phyloP scores from a whole-genome alignment of 2,113 vertebrate species.

The Myiozetetes cayanensis region DNA sequence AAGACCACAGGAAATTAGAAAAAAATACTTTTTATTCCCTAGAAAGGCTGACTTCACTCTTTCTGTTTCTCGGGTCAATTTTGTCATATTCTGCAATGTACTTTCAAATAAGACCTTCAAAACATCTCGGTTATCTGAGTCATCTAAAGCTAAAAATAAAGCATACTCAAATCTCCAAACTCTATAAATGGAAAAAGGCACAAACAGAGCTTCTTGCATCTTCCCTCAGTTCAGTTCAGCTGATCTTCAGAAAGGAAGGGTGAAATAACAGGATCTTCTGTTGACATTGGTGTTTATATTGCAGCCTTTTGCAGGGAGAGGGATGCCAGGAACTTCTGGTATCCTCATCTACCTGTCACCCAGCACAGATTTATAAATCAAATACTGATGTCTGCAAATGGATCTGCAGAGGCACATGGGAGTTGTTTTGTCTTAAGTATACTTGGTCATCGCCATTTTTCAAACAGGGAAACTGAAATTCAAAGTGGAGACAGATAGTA shows the following conservation, averaged over 20 bases:
- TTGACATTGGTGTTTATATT: not conserved
- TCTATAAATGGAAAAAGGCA: not conserved
- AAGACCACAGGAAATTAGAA: not conserved
- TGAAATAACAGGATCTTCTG: not conserved
- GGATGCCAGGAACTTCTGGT: not conserved
- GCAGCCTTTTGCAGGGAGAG: not conserved
- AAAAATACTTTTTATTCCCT: not conserved
- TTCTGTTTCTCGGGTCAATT: not conserved
- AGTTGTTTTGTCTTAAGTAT: not conserved
- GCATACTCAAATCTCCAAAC: not conserved
- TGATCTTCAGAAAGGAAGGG: not conserved
- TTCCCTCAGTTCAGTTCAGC: not conserved
- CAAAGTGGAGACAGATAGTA: not conserved
- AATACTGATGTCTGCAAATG: not conserved
- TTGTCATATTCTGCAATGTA: not conserved
- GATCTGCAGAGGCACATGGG: not conserved
- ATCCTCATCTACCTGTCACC: not conserved
- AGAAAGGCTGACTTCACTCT: not conserved
- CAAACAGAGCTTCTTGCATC: not conserved
- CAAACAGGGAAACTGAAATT: not conserved
- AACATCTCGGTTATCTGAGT: not conserved
- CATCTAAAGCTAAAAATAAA: conserved; percentile 25
- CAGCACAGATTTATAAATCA: not conserved
- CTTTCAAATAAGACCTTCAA: conserved; percentile 11
- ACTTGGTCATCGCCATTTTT: not conserved